Conservation (phyloP, 2,888 invertebrate genomes). For the Ernsta delagoae region DNA sequence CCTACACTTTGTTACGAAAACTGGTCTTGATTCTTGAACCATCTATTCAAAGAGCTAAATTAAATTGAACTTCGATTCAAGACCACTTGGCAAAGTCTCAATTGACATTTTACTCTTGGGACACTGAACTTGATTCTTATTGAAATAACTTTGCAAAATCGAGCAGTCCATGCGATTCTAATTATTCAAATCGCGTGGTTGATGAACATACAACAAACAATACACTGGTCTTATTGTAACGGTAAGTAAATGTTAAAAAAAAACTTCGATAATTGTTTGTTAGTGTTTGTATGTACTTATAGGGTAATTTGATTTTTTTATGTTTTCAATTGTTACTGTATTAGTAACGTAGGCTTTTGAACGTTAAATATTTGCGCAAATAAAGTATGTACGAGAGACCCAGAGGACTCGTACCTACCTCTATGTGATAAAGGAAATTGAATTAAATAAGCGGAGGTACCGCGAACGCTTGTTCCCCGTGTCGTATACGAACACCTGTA, state of each 20-base stretch:
- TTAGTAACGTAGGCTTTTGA: background rate
- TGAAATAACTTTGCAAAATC: slow-evolving; percentile 27
- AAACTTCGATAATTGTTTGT: background rate
- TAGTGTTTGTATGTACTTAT: background rate
- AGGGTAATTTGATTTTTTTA: no score
- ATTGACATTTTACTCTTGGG: slow-evolving; percentile 33
- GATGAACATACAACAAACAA: no score
- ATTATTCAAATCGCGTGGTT: slow-evolving; percentile 1
- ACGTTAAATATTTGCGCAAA: background rate
- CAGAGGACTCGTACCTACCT: slow-evolving; percentile 22
- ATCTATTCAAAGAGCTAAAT: slow-evolving; percentile 25
- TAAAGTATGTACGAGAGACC: slow-evolving; percentile 1
- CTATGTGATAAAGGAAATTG: slow-evolving; percentile 51
- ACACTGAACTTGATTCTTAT: slow-evolving; percentile 35
- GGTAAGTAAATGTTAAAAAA: background rate
- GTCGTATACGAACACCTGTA: no score
- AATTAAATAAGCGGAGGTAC: slow-evolving; percentile 58
- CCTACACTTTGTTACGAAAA: background rate
- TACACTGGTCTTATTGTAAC: no score
- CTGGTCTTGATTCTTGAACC: slow-evolving; percentile 26
- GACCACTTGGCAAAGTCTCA: slow-evolving; percentile 36
- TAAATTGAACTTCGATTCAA: slow-evolving; percentile 28
- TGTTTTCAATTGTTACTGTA: no score
- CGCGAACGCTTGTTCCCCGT: slow-evolving; percentile 49
- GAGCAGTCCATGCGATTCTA: slow-evolving; percentile 6